Base-by-base conservation (phyloP, 2,797 vertebrate genomes). In the Steatocranus sp. region DNA sequence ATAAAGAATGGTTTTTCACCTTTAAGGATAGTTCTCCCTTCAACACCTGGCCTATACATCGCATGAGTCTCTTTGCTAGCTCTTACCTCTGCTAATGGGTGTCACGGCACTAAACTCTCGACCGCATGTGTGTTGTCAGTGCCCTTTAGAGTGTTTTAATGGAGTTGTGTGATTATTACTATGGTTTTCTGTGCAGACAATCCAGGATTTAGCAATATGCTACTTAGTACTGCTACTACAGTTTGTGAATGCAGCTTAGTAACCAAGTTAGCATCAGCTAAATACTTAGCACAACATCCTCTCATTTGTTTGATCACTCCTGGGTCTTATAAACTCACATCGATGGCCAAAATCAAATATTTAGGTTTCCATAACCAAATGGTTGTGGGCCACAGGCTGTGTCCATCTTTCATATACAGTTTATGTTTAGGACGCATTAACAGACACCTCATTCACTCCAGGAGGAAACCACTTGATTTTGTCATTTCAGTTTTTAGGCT, bases 381-480 rank as follows among this genome's bases (percentile, higher is more conserved):
- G 7, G 4, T 4, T 49, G 17, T n/a, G 8, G 17, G 18, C 20
- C 2, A 1, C 34, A 25, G 36, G 12, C 36, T 12, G 4, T 36
- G 32, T 3, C 18, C 32, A 36, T 20, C 56, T 36, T 20, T 36
- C 56, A 61, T 61, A 8, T 61, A 20, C 18, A 36, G 32, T 2
- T 20, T 14, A 43, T 43, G 12, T 66, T 41, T 68, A 41, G n/a
- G 12, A 25, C 0, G 0, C 36, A 68, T 15, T 7, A 68, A 68
- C 63, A 41, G 20, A 41, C 36, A 25, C 12, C 1, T 41, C 63
- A 68, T 25, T 68, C 8, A 0, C 20, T 68, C 36, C 0, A 23
- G 34, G 11, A 25, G 63, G 63, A 68, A 68, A 15, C 63, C 12
- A 66, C 61, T 68, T 68, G 63, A 66, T 68, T 68, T 68, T 10